Evolutionary conservation across 2,113 vertebrate genomes (phyloP).

Genomic region (Chloebia gouldiae): DNA sequence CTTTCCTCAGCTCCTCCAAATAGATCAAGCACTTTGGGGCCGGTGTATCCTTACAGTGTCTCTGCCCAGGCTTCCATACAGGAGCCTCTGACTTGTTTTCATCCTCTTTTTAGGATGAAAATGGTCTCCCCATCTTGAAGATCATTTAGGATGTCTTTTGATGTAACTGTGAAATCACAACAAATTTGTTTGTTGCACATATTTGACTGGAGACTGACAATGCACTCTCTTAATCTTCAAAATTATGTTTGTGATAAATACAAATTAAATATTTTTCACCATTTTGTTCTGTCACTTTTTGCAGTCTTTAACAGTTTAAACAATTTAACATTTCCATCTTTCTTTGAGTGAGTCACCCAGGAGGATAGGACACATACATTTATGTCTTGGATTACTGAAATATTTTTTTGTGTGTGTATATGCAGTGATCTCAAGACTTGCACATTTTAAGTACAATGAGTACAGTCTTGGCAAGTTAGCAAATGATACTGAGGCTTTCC

Average conservation of each 20-base stretch:
- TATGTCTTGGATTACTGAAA: constrained; percentile 36
- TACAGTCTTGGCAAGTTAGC: neutral
- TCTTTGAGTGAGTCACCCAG: constrained; percentile 21
- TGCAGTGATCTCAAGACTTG: neutral
- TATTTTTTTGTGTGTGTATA: constrained; percentile 19
- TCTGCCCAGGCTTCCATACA: neutral
- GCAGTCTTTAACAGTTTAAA: constrained; percentile 11
- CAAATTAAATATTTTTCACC: constrained; percentile 1
- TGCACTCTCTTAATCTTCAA: constrained; percentile 1
- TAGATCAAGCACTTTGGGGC: neutral
- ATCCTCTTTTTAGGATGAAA: neutral
- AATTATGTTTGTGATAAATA: constrained; percentile 44
- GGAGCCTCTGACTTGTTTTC: neutral
- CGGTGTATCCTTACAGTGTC: neutral
- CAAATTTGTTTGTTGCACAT: neutral
- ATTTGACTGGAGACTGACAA: neutral
- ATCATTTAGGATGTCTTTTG: neutral
- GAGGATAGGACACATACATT: constrained; percentile 16
- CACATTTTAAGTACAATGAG: neutral
- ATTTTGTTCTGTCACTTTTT: neutral
- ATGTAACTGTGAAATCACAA: neutral
- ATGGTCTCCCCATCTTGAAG: neutral
- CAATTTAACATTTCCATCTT: neutral
- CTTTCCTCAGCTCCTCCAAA: neutral
- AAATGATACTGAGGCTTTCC: neutral